Conservation (phyloP, 2,797 vertebrate species). For the Heteromormyrus szaboi region DNA sequence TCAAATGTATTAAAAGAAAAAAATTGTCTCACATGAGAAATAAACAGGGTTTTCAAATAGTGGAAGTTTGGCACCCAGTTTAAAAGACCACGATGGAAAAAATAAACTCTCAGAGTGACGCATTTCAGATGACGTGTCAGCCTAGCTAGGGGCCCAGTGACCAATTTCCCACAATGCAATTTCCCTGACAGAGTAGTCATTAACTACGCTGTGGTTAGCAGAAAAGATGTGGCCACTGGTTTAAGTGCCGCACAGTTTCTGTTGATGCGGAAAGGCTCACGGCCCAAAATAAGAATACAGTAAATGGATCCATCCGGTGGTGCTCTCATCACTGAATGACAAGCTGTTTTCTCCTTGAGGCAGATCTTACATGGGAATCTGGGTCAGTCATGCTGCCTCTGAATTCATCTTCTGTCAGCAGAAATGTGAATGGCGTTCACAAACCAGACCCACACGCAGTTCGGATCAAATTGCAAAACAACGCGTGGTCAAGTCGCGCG, state of each 20-base stretch:
- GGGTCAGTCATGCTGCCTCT: not conserved
- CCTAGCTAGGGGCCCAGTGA: not conserved
- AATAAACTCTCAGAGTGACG: not conserved
- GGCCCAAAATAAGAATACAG: not conserved
- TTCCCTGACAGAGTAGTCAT: not conserved
- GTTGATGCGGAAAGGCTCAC: not conserved
- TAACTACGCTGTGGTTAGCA: not conserved
- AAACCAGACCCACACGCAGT: not conserved
- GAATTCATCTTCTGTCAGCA: not conserved
- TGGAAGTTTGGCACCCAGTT: not conserved
- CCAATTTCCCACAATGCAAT: not conserved
- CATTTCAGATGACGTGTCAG: not conserved
- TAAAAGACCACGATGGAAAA: not conserved
- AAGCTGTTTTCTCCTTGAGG: not conserved
- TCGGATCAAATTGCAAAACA: not conserved
- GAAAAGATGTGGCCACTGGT: not conserved
- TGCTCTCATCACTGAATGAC: not conserved
- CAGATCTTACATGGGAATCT: not conserved
- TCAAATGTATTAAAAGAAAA: not conserved
- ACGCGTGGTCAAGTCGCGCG: not conserved
- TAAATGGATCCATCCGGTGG: not conserved
- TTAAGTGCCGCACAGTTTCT: not conserved
- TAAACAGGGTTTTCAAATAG: not conserved
- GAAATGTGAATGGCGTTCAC: not conserved
- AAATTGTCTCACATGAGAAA: not conserved